Percentiles rank a stretch among this genome's conserved stretches.
These are phyloP conservation scores for Ecdyonurus torrentis DNA, from an alignment of 2,888 invertebrate species.

Conservation along the genomic window DNA sequence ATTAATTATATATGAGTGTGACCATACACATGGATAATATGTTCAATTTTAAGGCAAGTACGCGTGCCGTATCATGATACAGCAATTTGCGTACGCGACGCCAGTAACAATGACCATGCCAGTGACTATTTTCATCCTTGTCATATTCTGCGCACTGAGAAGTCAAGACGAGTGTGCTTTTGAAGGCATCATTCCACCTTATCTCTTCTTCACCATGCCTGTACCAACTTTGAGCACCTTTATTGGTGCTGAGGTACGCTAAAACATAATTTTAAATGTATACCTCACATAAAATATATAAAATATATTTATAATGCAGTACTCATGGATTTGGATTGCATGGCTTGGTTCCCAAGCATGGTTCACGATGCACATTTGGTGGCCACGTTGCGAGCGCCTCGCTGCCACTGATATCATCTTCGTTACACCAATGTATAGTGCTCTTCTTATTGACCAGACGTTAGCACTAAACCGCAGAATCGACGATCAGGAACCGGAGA, in stretches of 20 bases:
- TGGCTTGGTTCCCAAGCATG: slow-evolving; percentile 93
- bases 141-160: slow-evolving; percentile 75
- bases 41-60: slow-evolving; percentile 51
- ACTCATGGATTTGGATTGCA: slow-evolving; percentile 84
- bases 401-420: slow-evolving; percentile 93
- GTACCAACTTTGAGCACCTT: slow-evolving; percentile 67
- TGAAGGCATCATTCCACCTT: slow-evolving; percentile 68
- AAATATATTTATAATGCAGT: slow-evolving; percentile 32
- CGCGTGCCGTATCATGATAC: slow-evolving; percentile 91
- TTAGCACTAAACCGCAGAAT: slow-evolving; percentile 81
- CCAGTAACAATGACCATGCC: slow-evolving; percentile 90
- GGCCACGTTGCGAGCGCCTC: slow-evolving; percentile 90
- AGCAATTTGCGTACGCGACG: slow-evolving; percentile 93
- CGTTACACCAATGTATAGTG: slow-evolving; percentile 85
- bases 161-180: slow-evolving; percentile 79
- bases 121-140: slow-evolving; percentile 68
- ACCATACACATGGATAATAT: slow-evolving; percentile 7
- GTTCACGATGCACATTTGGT: slow-evolving; percentile 96
- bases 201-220: slow-evolving; percentile 84
- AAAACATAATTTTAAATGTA: too few relatives aligned
- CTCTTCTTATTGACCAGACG: slow-evolving; percentile 84
- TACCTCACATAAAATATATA: too few relatives aligned
- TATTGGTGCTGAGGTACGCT: slow-evolving; percentile 54
- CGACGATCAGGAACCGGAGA: slow-evolving; percentile 56
- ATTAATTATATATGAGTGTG: too few relatives aligned